Conservation (phyloP, 1,140 invertebrate genomes). For the Psilanteris sp. region DNA sequence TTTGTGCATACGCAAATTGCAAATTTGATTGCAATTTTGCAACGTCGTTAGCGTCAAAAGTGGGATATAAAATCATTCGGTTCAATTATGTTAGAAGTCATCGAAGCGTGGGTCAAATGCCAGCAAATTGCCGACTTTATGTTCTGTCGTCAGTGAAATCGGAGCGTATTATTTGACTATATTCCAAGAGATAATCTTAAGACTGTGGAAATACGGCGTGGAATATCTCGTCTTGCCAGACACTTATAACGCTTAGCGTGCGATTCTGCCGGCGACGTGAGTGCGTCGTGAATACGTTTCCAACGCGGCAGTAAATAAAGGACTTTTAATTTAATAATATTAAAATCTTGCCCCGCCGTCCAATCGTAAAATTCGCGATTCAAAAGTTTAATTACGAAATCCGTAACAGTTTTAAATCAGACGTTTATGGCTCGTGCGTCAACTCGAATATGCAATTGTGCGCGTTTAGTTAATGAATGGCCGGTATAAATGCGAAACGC, state of each 20-base stretch:
- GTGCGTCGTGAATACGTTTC: constrained; percentile 30
- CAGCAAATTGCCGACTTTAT: constrained; percentile 45
- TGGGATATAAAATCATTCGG: constrained; percentile 14
- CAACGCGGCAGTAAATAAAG: constrained; percentile 29
- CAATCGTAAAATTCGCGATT: constrained; percentile 8
- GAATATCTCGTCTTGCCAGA: constrained; percentile 41
- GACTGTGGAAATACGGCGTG: constrained; percentile 20
- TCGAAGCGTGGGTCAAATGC: constrained; percentile 33
- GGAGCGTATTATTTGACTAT: constrained; percentile 52
- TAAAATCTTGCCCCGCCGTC: background rate
- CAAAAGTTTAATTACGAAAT: constrained; percentile 1
- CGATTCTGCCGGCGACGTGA: constrained; percentile 32
- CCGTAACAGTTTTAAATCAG: background rate
- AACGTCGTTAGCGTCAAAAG: too few species aligned
- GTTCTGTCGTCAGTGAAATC: constrained; percentile 45
- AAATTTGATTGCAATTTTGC: too few species aligned
- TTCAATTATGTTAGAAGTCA: constrained; percentile 16
- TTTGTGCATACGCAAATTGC: too few species aligned
- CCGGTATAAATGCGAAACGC: too few species aligned
- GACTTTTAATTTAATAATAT: constrained; percentile 32
- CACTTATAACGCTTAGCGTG: constrained; percentile 30
- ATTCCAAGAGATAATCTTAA: constrained; percentile 41
- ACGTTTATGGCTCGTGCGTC: too few species aligned
- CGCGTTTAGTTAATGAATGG: too few species aligned
- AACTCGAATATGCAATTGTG: too few species aligned